phyloP scores from a whole-genome alignment of 1,140 invertebrate species.

The Gryon sp. region DNA sequence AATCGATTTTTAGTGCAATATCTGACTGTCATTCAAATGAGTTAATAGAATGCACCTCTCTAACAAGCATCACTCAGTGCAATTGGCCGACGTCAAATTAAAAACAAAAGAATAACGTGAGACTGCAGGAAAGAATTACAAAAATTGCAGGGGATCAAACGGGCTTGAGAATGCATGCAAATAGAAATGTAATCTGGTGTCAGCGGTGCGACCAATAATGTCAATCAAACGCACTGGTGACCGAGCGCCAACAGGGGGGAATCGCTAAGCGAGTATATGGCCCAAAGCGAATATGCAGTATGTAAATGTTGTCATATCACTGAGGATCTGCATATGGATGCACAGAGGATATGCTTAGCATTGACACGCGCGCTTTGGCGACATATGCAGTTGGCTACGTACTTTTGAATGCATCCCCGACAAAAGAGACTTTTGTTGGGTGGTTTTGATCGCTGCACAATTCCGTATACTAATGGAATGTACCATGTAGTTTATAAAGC shows the following conservation, averaged over 20 bases:
- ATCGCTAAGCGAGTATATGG: constrained; percentile 77
- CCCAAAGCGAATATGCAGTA: constrained; percentile 79
- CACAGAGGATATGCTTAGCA: constrained; percentile 71
- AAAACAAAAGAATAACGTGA: constrained; percentile 53
- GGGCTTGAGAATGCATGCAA: constrained; percentile 78
- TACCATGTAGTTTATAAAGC: constrained; percentile 3
- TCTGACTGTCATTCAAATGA: constrained; percentile 10
- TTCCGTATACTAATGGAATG: constrained; percentile 38
- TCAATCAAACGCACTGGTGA: constrained; percentile 79
- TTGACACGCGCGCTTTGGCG: constrained; percentile 74
- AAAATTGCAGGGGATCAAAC: constrained; percentile 57
- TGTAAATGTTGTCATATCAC: constrained; percentile 81
- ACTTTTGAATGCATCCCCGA: constrained; percentile 54
- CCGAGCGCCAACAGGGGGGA: constrained; percentile 78
- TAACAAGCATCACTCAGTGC: constrained; percentile 42
- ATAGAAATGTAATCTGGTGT: constrained; percentile 81
- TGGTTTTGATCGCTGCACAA: constrained; percentile 29
- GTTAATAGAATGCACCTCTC: constrained; percentile 41
- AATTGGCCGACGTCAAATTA: constrained; percentile 44
- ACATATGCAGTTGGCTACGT: constrained; percentile 69
- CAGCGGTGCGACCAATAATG: constrained; percentile 79
- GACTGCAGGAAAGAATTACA: constrained; percentile 47
- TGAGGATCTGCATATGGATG: constrained; percentile 80
- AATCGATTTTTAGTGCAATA: too few relatives aligned
- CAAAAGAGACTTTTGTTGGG: constrained; percentile 24